Evolutionary conservation across 2,888 invertebrate species (phyloP).

Genomic region (Cryptus viduatorius): DNA sequence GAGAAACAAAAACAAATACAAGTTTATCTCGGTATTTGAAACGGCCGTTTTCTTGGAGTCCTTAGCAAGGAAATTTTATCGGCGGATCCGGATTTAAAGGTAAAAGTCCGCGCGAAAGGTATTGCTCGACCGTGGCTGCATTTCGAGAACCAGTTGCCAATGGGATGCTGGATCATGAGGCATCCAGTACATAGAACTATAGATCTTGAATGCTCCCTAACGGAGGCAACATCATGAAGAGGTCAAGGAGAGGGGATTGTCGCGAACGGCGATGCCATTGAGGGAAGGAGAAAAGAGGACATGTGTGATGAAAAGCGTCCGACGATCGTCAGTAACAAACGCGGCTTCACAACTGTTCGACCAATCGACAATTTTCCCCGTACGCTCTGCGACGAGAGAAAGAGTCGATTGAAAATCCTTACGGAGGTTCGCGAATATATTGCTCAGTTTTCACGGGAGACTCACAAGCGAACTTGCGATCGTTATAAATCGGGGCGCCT

Average conservation of each 20-base stretch:
- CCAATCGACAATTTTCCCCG: constrained; percentile 25
- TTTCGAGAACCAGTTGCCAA: not conserved
- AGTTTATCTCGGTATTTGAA: too few species aligned
- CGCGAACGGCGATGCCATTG: constrained; percentile 60
- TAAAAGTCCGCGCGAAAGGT: not conserved
- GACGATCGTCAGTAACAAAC: constrained; percentile 66
- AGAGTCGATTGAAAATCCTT: not conserved
- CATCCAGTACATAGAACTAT: not conserved
- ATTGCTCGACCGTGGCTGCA: not conserved
- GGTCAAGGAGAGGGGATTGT: constrained; percentile 53
- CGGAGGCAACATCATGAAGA: constrained; percentile 39
- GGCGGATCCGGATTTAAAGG: not conserved
- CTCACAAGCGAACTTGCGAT: not conserved
- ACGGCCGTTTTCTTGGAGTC: too few species aligned
- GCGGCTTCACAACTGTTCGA: constrained; percentile 49
- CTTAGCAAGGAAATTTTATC: too few species aligned
- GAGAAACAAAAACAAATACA: too few species aligned
- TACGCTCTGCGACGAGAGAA: not conserved
- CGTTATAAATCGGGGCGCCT: not conserved
- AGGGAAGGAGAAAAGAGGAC: constrained; percentile 73
- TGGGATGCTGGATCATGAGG: not conserved
- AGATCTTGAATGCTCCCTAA: constrained; percentile 9
- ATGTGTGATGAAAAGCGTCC: constrained; percentile 69
- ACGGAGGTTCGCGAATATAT: not conserved
- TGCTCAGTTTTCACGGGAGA: not conserved